phyloP scores from a whole-genome alignment of 2,113 vertebrate species.

The Platichthys flesus region DNA sequence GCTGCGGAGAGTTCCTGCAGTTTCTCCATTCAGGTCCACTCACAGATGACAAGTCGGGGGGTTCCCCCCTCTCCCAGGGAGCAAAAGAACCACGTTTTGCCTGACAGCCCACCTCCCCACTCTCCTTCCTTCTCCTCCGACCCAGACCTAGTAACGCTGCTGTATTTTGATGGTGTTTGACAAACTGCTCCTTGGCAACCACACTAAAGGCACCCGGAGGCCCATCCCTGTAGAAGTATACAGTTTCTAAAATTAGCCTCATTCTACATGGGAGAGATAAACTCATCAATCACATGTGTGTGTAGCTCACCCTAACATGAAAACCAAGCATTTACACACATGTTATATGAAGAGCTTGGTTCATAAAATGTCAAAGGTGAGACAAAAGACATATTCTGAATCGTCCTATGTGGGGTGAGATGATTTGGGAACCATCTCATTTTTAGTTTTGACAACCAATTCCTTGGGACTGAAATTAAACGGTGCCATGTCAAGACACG shows the following conservation, averaged over 20 bases:
- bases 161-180: conserved; percentile 57
- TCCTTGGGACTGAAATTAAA: too few species aligned
- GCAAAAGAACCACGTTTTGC: conserved; percentile 52
- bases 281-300: background rate
- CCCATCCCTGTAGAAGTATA: conserved; percentile 13
- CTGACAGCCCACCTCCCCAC: conserved; percentile 19
- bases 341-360: too few species aligned
- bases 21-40: conserved; percentile 65
- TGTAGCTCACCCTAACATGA: conserved; percentile 23
- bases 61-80: conserved; percentile 47
- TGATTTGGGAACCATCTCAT: too few species aligned
- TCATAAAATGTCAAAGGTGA: background rate
- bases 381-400: background rate
- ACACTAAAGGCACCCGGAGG: conserved; percentile 35
- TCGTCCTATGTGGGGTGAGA: too few species aligned
- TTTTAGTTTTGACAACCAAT: too few species aligned
- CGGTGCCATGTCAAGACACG: too few species aligned
- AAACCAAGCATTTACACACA: conserved; percentile 20
- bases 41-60: conserved; percentile 54
- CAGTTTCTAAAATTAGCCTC: conserved; percentile 21
- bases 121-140: conserved; percentile 8
- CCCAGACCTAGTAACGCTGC: conserved; percentile 48
- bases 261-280: conserved; percentile 31
- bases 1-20: conserved; percentile 53
- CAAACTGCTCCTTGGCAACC: conserved; percentile 68